phyloP scores from a whole-genome alignment of 2,888 invertebrate species.

The Sphaerophoria rueppellii region DNA sequence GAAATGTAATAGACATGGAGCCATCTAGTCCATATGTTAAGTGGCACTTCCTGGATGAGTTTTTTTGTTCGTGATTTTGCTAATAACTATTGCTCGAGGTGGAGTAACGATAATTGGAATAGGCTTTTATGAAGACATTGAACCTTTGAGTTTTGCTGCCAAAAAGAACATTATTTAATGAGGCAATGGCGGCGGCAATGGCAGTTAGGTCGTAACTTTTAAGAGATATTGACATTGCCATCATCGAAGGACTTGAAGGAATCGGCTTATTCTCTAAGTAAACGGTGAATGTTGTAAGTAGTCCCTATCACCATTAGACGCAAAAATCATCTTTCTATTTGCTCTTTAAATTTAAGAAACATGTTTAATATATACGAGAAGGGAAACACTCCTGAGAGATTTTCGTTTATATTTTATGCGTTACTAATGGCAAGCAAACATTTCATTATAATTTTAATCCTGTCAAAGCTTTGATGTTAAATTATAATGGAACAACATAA shows the following conservation, averaged over 20 bases:
- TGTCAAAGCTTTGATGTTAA: neutral
- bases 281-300: no score
- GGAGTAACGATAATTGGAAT: slow-evolving; percentile 24
- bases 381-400: no score
- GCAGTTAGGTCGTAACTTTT: neutral
- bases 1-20: neutral
- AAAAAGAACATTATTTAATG: slow-evolving; percentile 39
- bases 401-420: no score
- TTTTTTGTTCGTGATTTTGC: neutral
- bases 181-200: neutral
- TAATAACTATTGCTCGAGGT: slow-evolving; percentile 8
- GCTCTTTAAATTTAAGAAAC: no score
- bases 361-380: no score
- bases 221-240: slow-evolving; percentile 2
- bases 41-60: slow-evolving; percentile 3
- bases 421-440: neutral
- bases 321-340: no score
- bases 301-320: no score
- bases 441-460: neutral
- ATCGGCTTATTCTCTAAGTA: no score
- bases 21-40: slow-evolving; percentile 18
- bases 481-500: neutral
- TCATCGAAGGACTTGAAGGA: neutral
- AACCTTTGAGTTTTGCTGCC: slow-evolving; percentile 53
- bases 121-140: slow-evolving; percentile 46